Evolutionary conservation across 2,797 vertebrate genomes (phyloP).

Genomic region (Eospalax fontanierii): DNA sequence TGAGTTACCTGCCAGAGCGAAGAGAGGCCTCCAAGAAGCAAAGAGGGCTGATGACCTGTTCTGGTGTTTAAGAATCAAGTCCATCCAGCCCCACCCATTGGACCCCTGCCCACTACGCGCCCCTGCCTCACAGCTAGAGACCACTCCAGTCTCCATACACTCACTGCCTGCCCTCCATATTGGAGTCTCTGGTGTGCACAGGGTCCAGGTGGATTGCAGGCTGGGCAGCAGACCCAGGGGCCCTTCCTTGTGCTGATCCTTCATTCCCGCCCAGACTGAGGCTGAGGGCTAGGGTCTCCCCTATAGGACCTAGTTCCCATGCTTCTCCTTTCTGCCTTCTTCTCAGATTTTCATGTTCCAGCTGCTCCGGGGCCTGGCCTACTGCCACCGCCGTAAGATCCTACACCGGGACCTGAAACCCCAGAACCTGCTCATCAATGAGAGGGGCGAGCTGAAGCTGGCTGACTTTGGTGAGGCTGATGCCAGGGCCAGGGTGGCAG

Average conservation of each 20-base stretch:
- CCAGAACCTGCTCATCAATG: conserved; percentile 98
- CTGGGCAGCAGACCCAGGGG: background rate
- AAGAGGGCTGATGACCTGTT: too few species aligned
- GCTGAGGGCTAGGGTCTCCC: background rate
- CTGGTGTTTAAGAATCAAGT: background rate
- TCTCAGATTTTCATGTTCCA: conserved; percentile 99
- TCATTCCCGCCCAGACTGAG: background rate
- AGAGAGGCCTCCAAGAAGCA: background rate
- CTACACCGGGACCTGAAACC: conserved; percentile 98
- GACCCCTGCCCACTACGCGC: background rate
- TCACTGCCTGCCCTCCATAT: background rate
- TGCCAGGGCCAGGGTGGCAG: background rate
- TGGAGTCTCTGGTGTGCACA: background rate
- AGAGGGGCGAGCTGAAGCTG: conserved; percentile 97
- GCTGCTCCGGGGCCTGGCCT: conserved; percentile 96
- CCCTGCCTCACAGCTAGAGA: background rate
- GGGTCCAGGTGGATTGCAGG: background rate
- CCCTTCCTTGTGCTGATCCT: background rate
- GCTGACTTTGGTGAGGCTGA: conserved; percentile 95
- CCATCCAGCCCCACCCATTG: background rate
- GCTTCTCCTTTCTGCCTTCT: background rate
- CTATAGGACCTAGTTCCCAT: fast-evolving
- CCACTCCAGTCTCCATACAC: background rate
- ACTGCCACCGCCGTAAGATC: conserved; percentile 97
- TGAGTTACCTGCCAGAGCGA: background rate